These are phyloP conservation scores for Drosophila affinis DNA, from an alignment of 2,888 invertebrate species.

Conservation along the genomic window DNA sequence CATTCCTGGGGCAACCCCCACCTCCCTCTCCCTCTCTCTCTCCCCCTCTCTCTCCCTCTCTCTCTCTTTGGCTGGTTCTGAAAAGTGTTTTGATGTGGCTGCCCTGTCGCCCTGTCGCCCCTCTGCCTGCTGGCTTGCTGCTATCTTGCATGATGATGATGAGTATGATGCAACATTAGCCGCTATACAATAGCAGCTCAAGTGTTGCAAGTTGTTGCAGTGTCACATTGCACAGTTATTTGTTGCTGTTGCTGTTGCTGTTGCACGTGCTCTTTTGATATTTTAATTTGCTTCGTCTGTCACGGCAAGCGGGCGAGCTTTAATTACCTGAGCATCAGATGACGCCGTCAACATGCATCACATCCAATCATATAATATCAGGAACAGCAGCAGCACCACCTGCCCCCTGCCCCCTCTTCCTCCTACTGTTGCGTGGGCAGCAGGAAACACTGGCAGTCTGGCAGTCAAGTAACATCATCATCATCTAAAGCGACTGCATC, in stretches of 20 bases:
- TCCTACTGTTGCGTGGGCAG: constrained; percentile 34
- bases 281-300: constrained; percentile 64
- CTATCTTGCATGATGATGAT: not conserved
- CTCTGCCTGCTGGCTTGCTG: not conserved
- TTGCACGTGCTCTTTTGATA: constrained; percentile 63
- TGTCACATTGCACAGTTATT: constrained; percentile 72
- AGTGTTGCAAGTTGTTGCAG: constrained; percentile 55
- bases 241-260: constrained; percentile 45
- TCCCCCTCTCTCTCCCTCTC: not conserved
- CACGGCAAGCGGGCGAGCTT: constrained; percentile 57
- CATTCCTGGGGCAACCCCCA: not conserved
- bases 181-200: constrained; percentile 41
- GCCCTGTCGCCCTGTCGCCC: not conserved
- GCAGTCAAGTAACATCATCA: constrained; percentile 1
- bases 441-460: constrained; percentile 22
- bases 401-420: not conserved
- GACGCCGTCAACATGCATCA: constrained; percentile 38
- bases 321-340: constrained; percentile 52
- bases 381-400: constrained; percentile 2
- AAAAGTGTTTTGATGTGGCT: constrained; percentile 4
- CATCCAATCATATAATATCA: constrained; percentile 27
- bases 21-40: not conserved
- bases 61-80: constrained; percentile 20
- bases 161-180: constrained; percentile 50
- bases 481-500: not conserved